These are phyloP conservation scores for Hapalemur alaotrensis DNA, from an alignment of 2,797 vertebrate species.

Conservation along the genomic window DNA sequence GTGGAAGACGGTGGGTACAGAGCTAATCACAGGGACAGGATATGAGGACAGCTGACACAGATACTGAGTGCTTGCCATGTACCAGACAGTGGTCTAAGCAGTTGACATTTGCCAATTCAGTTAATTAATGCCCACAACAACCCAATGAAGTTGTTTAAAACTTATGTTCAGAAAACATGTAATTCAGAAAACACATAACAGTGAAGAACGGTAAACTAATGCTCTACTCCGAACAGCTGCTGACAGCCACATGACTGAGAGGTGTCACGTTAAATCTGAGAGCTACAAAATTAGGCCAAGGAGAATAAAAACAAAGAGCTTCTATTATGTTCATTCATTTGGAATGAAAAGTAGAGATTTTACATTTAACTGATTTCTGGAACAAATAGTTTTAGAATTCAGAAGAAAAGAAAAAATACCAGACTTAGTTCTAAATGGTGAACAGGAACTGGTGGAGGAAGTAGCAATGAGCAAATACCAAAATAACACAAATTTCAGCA, in stretches of 20 bases:
- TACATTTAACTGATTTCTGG: background rate
- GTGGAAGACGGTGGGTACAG: background rate
- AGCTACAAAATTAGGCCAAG: background rate
- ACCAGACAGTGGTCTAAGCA: background rate
- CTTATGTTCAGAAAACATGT: background rate
- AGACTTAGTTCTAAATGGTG: background rate
- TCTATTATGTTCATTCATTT: background rate
- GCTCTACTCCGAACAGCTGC: background rate
- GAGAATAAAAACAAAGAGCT: background rate
- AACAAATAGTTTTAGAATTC: conserved; percentile 6
- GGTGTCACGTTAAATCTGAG: background rate
- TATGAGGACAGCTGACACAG: background rate
- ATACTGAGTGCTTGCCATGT: background rate
- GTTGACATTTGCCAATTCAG: background rate
- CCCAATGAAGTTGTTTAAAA: background rate
- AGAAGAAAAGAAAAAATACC: background rate
- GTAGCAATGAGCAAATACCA: background rate
- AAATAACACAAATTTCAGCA: conserved; percentile 10
- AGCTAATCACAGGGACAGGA: background rate
- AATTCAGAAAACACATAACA: background rate
- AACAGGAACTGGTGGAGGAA: background rate
- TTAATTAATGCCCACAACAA: background rate
- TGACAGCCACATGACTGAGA: background rate
- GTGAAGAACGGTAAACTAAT: background rate
- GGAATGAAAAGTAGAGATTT: background rate